These are phyloP conservation scores for Tricholaema leucomelas DNA, from an alignment of 2,113 vertebrate genomes.

Conservation along the genomic window DNA sequence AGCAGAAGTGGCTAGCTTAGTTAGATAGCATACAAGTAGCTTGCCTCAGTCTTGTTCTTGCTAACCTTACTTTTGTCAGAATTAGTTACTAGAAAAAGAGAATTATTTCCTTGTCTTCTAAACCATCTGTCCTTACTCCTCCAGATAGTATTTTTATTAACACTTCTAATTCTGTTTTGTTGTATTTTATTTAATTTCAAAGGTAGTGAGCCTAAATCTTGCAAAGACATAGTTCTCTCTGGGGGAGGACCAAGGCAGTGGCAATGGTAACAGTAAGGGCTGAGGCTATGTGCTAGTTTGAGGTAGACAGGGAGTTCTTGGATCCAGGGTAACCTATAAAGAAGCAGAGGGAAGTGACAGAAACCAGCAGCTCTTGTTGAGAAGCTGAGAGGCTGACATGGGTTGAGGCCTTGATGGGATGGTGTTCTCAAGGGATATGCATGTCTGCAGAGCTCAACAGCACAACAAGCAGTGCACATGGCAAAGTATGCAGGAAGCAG, in stretches of 20 bases:
- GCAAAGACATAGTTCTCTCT: background rate
- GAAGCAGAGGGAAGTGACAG: too few relatives aligned
- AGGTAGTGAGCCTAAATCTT: background rate
- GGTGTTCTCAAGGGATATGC: too few relatives aligned
- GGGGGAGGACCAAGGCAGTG: background rate
- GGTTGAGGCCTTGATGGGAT: too few relatives aligned
- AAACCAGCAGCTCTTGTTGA: too few relatives aligned
- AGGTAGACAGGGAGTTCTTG: too few relatives aligned
- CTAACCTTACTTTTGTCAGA: background rate
- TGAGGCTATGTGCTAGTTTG: too few relatives aligned
- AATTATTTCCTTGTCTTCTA: background rate
- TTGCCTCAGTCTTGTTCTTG: background rate
- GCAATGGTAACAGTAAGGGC: too few relatives aligned
- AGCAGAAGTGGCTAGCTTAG: background rate
- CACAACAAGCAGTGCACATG: too few relatives aligned
- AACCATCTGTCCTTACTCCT: background rate
- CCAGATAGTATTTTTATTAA: slow-evolving; percentile 10
- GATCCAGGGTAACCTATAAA: too few relatives aligned
- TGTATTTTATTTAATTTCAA: background rate
- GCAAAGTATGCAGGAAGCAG: too few relatives aligned
- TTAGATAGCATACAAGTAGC: background rate
- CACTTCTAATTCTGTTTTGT: background rate
- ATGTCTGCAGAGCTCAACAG: too few relatives aligned
- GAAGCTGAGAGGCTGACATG: too few relatives aligned
- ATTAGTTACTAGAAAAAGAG: background rate